These are phyloP conservation scores for Synergus laeviventris DNA, from an alignment of 2,888 invertebrate genomes.

Conservation along the genomic window DNA sequence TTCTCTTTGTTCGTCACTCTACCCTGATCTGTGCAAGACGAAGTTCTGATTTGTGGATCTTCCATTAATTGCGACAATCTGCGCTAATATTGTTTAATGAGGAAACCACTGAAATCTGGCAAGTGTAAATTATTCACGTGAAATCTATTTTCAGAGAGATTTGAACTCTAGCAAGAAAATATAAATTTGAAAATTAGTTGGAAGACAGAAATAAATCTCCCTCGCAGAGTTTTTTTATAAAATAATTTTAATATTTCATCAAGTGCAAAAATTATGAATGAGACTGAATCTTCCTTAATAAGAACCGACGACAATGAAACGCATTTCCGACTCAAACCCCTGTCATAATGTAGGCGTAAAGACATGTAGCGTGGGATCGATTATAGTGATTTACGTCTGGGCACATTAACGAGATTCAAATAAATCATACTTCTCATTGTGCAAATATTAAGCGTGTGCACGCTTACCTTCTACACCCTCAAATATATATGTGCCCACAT, in stretches of 20 bases:
- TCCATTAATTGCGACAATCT: slow-evolving; percentile 25
- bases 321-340: background rate
- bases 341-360: background rate
- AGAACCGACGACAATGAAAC: background rate
- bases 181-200: background rate
- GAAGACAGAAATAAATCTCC: background rate
- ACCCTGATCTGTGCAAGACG: slow-evolving; percentile 27
- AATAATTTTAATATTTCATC: background rate
- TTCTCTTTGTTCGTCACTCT: slow-evolving; percentile 22
- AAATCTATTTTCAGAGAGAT: background rate
- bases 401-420: slow-evolving; percentile 50
- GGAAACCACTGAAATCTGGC: slow-evolving; percentile 11
- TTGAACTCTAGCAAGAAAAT: background rate
- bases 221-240: background rate
- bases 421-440: slow-evolving; percentile 50
- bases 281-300: background rate
- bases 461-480: background rate
- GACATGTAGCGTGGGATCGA: slow-evolving; percentile 42
- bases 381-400: slow-evolving; percentile 50
- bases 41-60: slow-evolving; percentile 34
- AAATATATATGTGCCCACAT: background rate
- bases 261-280: background rate
- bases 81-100: slow-evolving; percentile 29
- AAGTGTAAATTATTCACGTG: background rate
- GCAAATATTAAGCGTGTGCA: slow-evolving; percentile 27